Evolutionary conservation across 2,797 vertebrate species (phyloP).

Genomic region (Pseudomugil tenellus): DNA sequence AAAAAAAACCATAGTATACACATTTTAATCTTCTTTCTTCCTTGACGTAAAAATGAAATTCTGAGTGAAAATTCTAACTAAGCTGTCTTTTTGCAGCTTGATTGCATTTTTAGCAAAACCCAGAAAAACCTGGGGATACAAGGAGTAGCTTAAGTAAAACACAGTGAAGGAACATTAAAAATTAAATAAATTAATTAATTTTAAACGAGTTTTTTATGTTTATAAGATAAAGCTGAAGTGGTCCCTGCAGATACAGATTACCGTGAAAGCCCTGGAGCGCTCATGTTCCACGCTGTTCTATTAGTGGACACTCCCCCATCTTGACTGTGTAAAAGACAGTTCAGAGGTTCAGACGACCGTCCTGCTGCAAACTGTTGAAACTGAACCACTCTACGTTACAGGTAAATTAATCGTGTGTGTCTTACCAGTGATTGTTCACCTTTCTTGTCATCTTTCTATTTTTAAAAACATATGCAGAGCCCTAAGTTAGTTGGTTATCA

Average conservation of each 20-base stretch:
- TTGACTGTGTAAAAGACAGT: constrained; percentile 21
- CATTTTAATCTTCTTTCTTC: no score
- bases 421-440: not conserved
- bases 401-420: constrained; percentile 40
- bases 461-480: not conserved
- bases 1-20: no score
- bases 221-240: not conserved
- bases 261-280: constrained; percentile 2
- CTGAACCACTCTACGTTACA: constrained; percentile 7
- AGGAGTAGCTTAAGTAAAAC: not conserved
- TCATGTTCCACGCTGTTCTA: constrained; percentile 11
- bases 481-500: not conserved
- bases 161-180: not conserved
- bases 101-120: not conserved
- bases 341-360: not conserved
- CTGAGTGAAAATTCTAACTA: no score
- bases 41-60: no score
- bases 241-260: not conserved
- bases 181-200: not conserved
- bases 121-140: not conserved
- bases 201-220: not conserved
- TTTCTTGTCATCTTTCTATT: not conserved
- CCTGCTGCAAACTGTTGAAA: constrained; percentile 22
- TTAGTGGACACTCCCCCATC: constrained; percentile 62
- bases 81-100: no score